Evolutionary conservation across 1,140 invertebrate species (phyloP), one percentile per base, ranked within the genome.

Genomic region (Drosophila navojoa): DNA sequence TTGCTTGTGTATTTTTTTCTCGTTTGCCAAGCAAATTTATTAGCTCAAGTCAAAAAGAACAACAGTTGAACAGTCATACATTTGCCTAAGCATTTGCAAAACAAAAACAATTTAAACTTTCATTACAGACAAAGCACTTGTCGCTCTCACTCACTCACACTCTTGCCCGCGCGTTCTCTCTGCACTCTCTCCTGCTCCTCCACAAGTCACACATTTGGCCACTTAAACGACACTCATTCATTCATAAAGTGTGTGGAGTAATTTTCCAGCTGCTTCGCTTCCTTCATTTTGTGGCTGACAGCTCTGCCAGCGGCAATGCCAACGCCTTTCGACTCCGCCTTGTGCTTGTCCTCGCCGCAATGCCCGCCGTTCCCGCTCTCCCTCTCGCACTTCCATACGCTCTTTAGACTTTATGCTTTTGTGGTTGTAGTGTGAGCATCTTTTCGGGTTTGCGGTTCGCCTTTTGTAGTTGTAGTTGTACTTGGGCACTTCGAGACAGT

Each of bases 21-120:
- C n/a, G 52, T 22, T 53, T 73, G 27, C 58, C 71, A 76, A 67
- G 55, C 54, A 44, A 79, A 81, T 81, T 79, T 82, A 79, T 81
- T 79, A 58, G 52, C 64, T 54, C 15, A 60, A 77, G 64, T 47
- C 38, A 25, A 64, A n/a, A 27, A n/a, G 9, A 64, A 64, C 42
- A 63, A 70, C 32, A 9, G 9, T 29, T 29, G 32, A 35, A 35
- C 32, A 3, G 35, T 49, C 59, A 71, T 40, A 42, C 16, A 82
- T 71, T 76, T 70, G 77, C 38, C 71, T 70, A 63, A 63, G 71
- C 52, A 67, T 63, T 54, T 60, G 19, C 63, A 49, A 69, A 59
- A 59, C 70, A 72, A 80, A 84, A 85, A 84, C 80, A 85, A 85
- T 85, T 84, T 85, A 79, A 84, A 84, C 76, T 85, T 84, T 84